These are phyloP conservation scores for Drosophila busckii DNA, from an alignment of 1,140 invertebrate species.

Conservation along the genomic window DNA sequence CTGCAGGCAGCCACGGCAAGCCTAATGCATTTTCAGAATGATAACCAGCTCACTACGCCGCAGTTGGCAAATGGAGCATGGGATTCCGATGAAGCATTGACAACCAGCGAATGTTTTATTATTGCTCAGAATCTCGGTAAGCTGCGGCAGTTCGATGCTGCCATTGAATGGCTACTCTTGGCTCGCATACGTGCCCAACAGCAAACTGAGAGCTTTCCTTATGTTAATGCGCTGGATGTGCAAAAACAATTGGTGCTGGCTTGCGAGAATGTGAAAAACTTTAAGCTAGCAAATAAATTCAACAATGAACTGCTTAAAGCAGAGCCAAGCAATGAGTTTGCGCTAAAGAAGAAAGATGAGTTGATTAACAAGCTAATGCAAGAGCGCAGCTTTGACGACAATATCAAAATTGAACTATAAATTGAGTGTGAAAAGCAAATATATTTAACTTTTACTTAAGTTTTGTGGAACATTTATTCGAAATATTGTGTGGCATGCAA, in stretches of 20 bases:
- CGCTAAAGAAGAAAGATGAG: slow-evolving; percentile 14
- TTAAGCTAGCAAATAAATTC: slow-evolving; percentile 45
- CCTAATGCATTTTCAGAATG: slow-evolving; percentile 94
- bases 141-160: slow-evolving; percentile 92
- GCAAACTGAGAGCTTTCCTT: neutral
- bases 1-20: slow-evolving; percentile 95
- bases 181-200: slow-evolving; percentile 80
- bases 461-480: no score
- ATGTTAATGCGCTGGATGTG: slow-evolving; percentile 26
- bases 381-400: neutral
- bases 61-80: slow-evolving; percentile 88
- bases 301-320: slow-evolving; percentile 42
- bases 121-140: slow-evolving; percentile 94
- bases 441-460: no score
- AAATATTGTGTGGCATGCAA: no score
- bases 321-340: slow-evolving; percentile 23
- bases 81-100: slow-evolving; percentile 86
- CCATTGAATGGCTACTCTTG: slow-evolving; percentile 95
- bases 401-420: no score
- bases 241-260: slow-evolving; percentile 28
- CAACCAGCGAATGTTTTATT: slow-evolving; percentile 95
- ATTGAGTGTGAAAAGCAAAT: no score
- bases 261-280: slow-evolving; percentile 27
- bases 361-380: slow-evolving; percentile 26
- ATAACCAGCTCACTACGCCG: slow-evolving; percentile 92